A percentile compares a stretch with the other conserved stretches of the same genome.
Conservation (phyloP, 2,113 vertebrate species). For the Pipa parva region DNA sequence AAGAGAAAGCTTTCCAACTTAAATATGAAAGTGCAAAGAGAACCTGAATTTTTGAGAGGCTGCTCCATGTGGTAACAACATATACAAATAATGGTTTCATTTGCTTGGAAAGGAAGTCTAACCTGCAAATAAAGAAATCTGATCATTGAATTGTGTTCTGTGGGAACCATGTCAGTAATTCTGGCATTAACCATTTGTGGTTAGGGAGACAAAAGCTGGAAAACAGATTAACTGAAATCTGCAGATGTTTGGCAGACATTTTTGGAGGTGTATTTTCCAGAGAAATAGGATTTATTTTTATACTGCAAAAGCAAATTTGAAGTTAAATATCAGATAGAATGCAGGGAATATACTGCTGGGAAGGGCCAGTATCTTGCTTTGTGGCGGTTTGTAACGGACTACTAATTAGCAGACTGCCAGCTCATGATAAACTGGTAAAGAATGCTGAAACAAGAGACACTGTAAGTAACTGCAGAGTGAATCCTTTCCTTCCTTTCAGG, state of each 20-base stretch:
- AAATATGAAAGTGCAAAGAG: conserved; percentile 1
- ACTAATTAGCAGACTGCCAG: too few species aligned
- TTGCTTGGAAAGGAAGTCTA: conserved; percentile 10
- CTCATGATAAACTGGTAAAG: too few species aligned
- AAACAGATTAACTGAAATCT: too few species aligned
- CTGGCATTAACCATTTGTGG: background rate
- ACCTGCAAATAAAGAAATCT: conserved; percentile 4
- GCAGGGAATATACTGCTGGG: too few species aligned
- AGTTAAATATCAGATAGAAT: too few species aligned
- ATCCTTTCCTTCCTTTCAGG: too few species aligned
- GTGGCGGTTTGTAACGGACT: too few species aligned
- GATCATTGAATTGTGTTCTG: conserved; percentile 1
- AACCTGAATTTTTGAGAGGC: background rate
- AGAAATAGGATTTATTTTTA: conserved; percentile 41
- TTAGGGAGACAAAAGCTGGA: background rate
- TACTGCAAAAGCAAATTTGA: too few species aligned
- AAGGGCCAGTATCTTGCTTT: too few species aligned
- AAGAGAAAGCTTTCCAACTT: conserved; percentile 1
- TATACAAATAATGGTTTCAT: conserved; percentile 6
- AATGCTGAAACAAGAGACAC: too few species aligned
- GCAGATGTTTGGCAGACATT: too few species aligned
- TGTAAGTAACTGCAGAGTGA: too few species aligned
- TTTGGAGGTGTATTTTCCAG: background rate
- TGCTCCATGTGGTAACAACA: conserved; percentile 1
- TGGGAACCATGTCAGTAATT: background rate